A percentile compares a stretch with the other conserved stretches of the same genome.
phyloP scores from a whole-genome alignment of 2,888 invertebrate species.

The Hoplodrina ambigua region DNA sequence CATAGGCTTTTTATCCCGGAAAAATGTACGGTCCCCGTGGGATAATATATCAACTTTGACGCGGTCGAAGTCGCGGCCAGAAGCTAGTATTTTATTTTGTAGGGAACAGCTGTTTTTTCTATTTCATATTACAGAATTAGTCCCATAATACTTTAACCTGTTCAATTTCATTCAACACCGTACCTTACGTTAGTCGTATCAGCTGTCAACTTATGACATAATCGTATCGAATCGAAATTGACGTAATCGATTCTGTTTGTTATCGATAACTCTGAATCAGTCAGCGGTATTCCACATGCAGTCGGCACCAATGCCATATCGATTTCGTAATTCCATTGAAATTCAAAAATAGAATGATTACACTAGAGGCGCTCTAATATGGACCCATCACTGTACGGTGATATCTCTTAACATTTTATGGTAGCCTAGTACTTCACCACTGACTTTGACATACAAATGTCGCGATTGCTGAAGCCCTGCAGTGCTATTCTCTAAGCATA shows the following conservation, averaged over 20 bases:
- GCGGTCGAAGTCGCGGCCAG: too few relatives aligned
- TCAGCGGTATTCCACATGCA: not conserved
- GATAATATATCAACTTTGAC: too few relatives aligned
- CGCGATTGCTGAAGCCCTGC: not conserved
- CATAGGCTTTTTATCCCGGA: too few relatives aligned
- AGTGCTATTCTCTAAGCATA: too few relatives aligned
- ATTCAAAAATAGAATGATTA: not conserved
- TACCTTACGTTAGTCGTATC: too few relatives aligned
- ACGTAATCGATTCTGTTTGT: not conserved
- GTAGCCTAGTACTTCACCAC: conserved; percentile 32
- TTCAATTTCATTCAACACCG: too few relatives aligned
- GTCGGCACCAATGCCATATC: not conserved
- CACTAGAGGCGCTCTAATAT: conserved; percentile 14
- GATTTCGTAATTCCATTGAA: conserved; percentile 2
- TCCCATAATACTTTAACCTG: too few relatives aligned
- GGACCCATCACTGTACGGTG: conserved; percentile 7
- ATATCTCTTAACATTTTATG: conserved; percentile 11
- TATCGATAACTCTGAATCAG: conserved; percentile 1
- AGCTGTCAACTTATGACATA: too few relatives aligned
- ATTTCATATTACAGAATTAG: too few relatives aligned
- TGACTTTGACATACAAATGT: conserved; percentile 32
- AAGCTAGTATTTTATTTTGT: too few relatives aligned
- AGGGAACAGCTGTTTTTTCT: too few relatives aligned
- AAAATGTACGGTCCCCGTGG: too few relatives aligned
- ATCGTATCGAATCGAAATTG: not conserved